Evolutionary conservation across 2,113 vertebrate genomes (phyloP), one percentile per base, ranked within the genome.

Genomic region (Xyrauchen texanus): DNA sequence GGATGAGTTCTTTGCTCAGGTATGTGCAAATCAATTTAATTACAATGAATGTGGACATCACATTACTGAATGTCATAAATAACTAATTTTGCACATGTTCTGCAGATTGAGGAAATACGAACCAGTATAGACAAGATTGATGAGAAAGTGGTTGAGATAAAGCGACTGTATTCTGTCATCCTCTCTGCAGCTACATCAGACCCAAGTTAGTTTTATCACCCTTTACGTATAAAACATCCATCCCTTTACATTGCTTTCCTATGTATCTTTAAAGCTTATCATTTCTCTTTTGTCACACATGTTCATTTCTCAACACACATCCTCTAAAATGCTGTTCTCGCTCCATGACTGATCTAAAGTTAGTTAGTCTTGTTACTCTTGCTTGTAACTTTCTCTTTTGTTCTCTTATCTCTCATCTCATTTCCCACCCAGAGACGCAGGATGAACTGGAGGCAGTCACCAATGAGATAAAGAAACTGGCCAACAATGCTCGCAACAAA

Each of bases 1-100:
- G 96, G 95, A 98, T 0, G 96, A 97, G 73, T 98, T 98, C 89
- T 98, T 98, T 68, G 75, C 91, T 0, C 95, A 97, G 95, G 96
- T 98, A 66, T 12, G 47, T 61, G 46, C 47, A 5, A 63, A 9
- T 65, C 6, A 66, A 61, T 13, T 77, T 1, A 1, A n/a, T n/a
- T 46, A 16, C 3, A 45, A 34, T 57, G 9, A 45, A 72, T 4
- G 44, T 9, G 5, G 53, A 15, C 3, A 12, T 55, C 21, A 1
- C 21, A 45, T 57, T 58, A 42, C 65, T 61, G 8, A 76, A 62
- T 51, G 46, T 66, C 10, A 62, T 13, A 16, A 6, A 63, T 10
- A 62, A 6, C 16, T n/a, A 21, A 57, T 55, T 21, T 78, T 71
- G 7, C 5, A 5, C 58, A 45, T 42, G 5, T 51, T 47, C 4